A percentile compares a stretch with the other conserved stretches of the same genome.
phyloP scores from a whole-genome alignment of 2,797 vertebrate species.

The Rhinella marina region DNA sequence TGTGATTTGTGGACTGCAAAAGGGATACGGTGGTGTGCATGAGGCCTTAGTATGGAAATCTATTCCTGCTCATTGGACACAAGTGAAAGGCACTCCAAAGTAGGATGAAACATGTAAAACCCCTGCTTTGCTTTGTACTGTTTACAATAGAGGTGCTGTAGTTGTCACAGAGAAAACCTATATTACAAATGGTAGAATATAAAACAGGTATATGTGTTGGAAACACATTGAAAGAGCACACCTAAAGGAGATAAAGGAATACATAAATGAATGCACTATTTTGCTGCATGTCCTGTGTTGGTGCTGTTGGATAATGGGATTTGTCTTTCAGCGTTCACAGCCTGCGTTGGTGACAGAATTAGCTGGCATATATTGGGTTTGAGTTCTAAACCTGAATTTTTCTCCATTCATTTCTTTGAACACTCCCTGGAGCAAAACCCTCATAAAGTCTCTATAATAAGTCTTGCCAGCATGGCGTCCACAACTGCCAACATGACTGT shows the following conservation, averaged over 20 bases:
- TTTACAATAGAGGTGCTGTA: too few species aligned
- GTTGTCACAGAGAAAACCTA: too few species aligned
- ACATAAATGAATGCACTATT: background rate
- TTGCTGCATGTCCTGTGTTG: background rate
- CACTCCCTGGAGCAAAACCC: conserved; percentile 84
- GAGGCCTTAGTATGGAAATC: too few species aligned
- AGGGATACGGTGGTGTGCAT: too few species aligned
- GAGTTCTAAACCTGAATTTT: conserved; percentile 90
- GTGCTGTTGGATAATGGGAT: background rate
- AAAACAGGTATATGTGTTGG: too few species aligned
- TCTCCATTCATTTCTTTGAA: conserved; percentile 92
- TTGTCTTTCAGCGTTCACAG: conserved; percentile 77
- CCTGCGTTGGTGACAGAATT: conserved; percentile 82
- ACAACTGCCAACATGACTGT: conserved; percentile 83
- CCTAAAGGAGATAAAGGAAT: background rate
- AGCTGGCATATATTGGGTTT: conserved; percentile 91
- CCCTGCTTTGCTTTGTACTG: too few species aligned
- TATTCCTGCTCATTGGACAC: too few species aligned
- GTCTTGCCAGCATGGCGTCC: conserved; percentile 83
- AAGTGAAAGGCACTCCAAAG: too few species aligned
- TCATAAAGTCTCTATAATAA: conserved; percentile 84
- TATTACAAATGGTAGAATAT: too few species aligned
- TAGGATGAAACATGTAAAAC: too few species aligned
- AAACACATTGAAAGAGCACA: too few species aligned
- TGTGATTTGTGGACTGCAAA: too few species aligned